Base-by-base conservation (phyloP, 2,113 vertebrate species). In the Phylloscopus whistleri region DNA sequence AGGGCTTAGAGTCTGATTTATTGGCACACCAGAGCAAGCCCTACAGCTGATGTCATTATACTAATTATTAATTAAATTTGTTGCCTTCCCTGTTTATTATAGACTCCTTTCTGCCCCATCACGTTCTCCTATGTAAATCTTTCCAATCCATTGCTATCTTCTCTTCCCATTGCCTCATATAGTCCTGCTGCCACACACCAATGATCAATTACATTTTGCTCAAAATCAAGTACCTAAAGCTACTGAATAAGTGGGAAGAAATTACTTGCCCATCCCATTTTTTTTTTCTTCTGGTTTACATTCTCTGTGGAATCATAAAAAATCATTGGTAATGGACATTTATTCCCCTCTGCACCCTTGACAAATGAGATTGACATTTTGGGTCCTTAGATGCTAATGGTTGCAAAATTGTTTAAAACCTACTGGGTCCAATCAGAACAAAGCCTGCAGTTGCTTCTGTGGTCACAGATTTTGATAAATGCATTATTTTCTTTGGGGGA, bases 391-490 rank as follows among this genome's bases (percentile, higher is more conserved):
- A n/a, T 44, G 13, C 7, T 58, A 46, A 64, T 53, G 62, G 53
- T 73, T 91, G 12, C 70, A 77, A 87, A 87, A 89, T 53, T 15
- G 37, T 76, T 94, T 89, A 69, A 94, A 95, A 82, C 15, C 62
- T 89, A 46, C 16, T 49, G 46, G 62, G 52, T 79, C 41, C 21
- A 39, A 93, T 78, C 49, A 84, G 66, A 91, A 20, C 17, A 82
- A 64, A 87, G 21, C 20, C 30, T 92, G 14, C 10, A 49, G 33
- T 82, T 83, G 21, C 60, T 77, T 77, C 37, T 70, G 3, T 39
- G 33, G 16, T 15, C 30, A 68, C 5, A 84, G 48, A 41, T 75
- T 87, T 86, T 92, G 72, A 78, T 20, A 87, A 81, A 87, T 20
- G 14, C 16, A 48, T 62, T 74, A 2, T 80, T 64, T 46, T 14